Evolutionary conservation across 2,113 vertebrate species (phyloP).

Genomic region (Thamnophis sirtalis): DNA sequence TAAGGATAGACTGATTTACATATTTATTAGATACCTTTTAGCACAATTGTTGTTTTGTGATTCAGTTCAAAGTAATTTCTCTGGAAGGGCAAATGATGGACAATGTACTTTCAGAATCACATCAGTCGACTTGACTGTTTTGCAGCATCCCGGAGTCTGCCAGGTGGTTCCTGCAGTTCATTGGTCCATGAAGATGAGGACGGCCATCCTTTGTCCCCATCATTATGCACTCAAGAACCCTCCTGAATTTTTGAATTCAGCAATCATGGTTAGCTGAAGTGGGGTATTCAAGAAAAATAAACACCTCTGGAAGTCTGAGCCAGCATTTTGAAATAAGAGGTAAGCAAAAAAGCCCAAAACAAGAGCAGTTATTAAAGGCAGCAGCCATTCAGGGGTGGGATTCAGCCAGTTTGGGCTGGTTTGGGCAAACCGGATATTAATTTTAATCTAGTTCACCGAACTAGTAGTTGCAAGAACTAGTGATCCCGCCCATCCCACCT

Average conservation of each 20-base stretch:
- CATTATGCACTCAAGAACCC: background rate
- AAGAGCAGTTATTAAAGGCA: background rate
- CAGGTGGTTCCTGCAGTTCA: background rate
- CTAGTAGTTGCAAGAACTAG: too few species aligned
- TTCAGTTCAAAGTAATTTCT: background rate
- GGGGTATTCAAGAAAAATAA: background rate
- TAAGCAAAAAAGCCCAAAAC: background rate
- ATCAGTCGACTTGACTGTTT: background rate
- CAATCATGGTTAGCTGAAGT: background rate
- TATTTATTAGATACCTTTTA: slow-evolving; percentile 5
- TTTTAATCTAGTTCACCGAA: too few species aligned
- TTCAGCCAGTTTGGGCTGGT: too few species aligned
- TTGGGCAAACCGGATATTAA: too few species aligned
- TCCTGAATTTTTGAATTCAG: background rate
- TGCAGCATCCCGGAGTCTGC: background rate
- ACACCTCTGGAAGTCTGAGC: background rate
- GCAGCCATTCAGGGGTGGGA: background rate
- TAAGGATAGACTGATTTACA: background rate
- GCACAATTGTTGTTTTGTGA: background rate
- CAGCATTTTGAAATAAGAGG: background rate
- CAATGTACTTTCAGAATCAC: background rate
- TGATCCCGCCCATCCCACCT: too few species aligned
- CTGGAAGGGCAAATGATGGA: background rate
- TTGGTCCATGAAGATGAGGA: background rate
- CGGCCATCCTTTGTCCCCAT: background rate